These are phyloP conservation scores for Sphinx pinastri DNA, from an alignment of 2,888 invertebrate species.

Conservation along the genomic window DNA sequence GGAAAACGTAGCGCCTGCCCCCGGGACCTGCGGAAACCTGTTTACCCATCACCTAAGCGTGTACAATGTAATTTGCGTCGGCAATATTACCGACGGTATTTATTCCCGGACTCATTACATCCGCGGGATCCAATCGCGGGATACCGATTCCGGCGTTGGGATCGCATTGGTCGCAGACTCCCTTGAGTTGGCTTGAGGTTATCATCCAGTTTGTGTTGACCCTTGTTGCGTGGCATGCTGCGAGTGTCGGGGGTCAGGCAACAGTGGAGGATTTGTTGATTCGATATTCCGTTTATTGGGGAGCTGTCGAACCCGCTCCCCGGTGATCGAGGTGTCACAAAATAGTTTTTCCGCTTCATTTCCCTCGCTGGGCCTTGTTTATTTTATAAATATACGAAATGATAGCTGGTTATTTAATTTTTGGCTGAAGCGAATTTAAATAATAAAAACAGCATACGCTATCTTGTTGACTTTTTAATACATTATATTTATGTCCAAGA, in stretches of 20 bases:
- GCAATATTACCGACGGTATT: constrained; percentile 63
- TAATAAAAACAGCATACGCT: not conserved
- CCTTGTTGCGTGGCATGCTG: not conserved
- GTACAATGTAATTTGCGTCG: constrained; percentile 40
- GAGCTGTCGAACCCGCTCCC: constrained; percentile 55
- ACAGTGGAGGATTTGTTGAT: constrained; percentile 53
- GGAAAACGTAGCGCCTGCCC: constrained; percentile 30
- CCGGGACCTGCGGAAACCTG: constrained; percentile 37
- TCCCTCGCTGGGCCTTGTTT: constrained; percentile 49
- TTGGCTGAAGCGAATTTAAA: too few species aligned
- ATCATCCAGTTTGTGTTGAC: constrained; percentile 42
- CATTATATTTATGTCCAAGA: not conserved
- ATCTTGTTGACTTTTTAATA: not conserved
- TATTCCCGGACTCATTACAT: constrained; percentile 71
- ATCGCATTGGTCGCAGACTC: constrained; percentile 66
- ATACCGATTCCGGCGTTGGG: constrained; percentile 49
- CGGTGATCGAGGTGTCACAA: constrained; percentile 65
- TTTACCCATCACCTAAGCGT: constrained; percentile 36
- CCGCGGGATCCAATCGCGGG: constrained; percentile 65
- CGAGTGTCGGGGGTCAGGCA: constrained; percentile 23
- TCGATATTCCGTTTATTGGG: constrained; percentile 72
- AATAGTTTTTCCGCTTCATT: constrained; percentile 70
- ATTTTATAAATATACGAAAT: constrained; percentile 34
- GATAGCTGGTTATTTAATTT: not conserved
- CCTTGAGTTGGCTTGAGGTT: constrained; percentile 61